phyloP scores from a whole-genome alignment of 2,888 invertebrate species.

The Epinotia nisella region DNA sequence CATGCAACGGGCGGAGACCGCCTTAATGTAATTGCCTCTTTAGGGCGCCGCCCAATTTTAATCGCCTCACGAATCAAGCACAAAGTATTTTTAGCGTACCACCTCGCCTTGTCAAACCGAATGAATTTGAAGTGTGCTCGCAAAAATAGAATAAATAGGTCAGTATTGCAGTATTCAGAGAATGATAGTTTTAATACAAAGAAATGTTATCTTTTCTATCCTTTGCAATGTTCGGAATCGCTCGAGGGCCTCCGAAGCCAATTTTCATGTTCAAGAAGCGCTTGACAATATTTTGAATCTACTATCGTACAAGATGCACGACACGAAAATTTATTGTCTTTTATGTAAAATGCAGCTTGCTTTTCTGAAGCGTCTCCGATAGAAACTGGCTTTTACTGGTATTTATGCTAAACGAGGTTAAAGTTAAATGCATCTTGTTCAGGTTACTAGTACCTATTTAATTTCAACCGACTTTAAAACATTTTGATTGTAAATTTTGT shows the following conservation, averaged over 20 bases:
- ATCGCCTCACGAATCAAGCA: too few species aligned
- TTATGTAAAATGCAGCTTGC: constrained; percentile 19
- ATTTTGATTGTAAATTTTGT: too few species aligned
- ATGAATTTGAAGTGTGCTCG: background rate
- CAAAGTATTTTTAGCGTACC: too few species aligned
- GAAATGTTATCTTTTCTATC: constrained; percentile 5
- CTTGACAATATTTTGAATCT: constrained; percentile 31
- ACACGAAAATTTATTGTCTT: constrained; percentile 22
- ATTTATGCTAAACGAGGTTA: constrained; percentile 11
- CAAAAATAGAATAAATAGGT: background rate
- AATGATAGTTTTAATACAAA: constrained; percentile 2
- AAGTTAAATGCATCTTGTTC: background rate
- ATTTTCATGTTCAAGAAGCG: constrained; percentile 14
- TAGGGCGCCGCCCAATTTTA: too few species aligned
- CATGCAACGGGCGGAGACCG: too few species aligned
- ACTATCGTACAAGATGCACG: constrained; percentile 15
- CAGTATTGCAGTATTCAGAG: background rate
- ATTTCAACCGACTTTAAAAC: background rate
- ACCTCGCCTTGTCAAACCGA: too few species aligned
- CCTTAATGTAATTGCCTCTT: too few species aligned
- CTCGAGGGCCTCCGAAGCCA: constrained; percentile 2
- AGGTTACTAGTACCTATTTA: background rate
- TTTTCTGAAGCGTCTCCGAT: constrained; percentile 4
- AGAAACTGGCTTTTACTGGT: constrained; percentile 1
- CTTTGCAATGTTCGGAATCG: background rate